Evolutionary conservation across 2,797 vertebrate genomes (phyloP).

Genomic region (Microctenopoma stevenorrisi): DNA sequence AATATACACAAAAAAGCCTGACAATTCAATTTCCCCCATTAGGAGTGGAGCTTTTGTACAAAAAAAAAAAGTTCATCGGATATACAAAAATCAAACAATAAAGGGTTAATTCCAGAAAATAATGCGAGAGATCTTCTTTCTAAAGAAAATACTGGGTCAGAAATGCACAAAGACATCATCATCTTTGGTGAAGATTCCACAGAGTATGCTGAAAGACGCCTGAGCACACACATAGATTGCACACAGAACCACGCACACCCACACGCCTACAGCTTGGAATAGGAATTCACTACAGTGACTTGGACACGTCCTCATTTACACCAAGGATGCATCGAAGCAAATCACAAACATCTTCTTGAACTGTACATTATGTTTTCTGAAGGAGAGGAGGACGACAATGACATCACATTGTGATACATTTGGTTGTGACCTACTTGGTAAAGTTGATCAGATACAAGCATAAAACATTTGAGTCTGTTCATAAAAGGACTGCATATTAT

Average conservation of each 20-base stretch:
- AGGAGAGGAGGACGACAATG: conserved; percentile 25
- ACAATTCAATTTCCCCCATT: conserved; percentile 47
- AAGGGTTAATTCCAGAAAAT: conserved; percentile 58
- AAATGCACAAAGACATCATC: conserved; percentile 79
- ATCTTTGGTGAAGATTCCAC: conserved; percentile 86
- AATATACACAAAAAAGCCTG: conserved; percentile 75
- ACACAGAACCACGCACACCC: conserved; percentile 11
- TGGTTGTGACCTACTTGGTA: conserved; percentile 42
- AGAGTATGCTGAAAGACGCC: conserved; percentile 65
- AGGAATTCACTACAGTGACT: conserved; percentile 43
- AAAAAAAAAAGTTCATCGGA: conserved; percentile 66
- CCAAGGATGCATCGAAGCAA: conserved; percentile 13
- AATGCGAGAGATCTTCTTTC: conserved; percentile 19
- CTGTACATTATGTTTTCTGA: conserved; percentile 16
- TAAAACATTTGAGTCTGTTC: conserved; percentile 33
- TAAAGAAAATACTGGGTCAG: conserved; percentile 39
- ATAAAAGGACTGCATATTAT: conserved; percentile 34
- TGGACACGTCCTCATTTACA: conserved; percentile 30
- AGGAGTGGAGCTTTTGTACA: conserved; percentile 59
- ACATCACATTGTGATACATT: conserved; percentile 55
- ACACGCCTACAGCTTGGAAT: conserved; percentile 34
- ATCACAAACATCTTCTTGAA: conserved; percentile 29
- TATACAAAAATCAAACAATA: conserved; percentile 65
- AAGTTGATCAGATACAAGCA: conserved; percentile 27
- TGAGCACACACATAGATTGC: conserved; percentile 47